Evolutionary conservation across 2,888 invertebrate genomes (phyloP).

Genomic region (Neoascia interrupta): DNA sequence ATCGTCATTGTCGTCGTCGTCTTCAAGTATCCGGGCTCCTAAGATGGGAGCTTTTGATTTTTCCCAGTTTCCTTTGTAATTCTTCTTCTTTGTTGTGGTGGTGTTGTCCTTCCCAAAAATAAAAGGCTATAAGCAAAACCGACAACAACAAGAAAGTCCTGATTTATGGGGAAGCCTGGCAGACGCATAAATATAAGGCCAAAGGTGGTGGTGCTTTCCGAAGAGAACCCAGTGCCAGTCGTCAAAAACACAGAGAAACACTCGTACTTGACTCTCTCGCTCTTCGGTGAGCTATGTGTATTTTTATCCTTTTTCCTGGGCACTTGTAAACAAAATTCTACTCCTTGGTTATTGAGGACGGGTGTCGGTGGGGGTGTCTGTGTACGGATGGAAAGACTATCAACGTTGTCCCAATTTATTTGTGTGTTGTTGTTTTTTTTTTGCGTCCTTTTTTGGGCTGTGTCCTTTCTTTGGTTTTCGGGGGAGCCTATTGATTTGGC

Average conservation of each 20-base stretch:
- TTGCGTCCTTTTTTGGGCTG: not conserved
- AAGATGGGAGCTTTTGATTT: slow-evolving; percentile 16
- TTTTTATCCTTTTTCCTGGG: slow-evolving; percentile 31
- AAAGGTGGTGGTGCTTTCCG: not conserved
- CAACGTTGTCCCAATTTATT: slow-evolving; percentile 40
- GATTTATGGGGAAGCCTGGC: slow-evolving; percentile 25
- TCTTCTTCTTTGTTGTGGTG: slow-evolving; percentile 9
- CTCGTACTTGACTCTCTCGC: too few species aligned
- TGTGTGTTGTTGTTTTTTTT: slow-evolving; percentile 31
- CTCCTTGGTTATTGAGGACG: too few species aligned
- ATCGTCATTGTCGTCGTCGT: slow-evolving; percentile 23
- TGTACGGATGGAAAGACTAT: slow-evolving; percentile 7
- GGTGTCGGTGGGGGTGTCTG: not conserved
- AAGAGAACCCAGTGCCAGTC: not conserved
- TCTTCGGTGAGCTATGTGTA: not conserved
- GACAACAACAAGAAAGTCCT: not conserved
- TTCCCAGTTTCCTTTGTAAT: not conserved
- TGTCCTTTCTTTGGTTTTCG: not conserved
- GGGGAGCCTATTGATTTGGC: slow-evolving; percentile 35
- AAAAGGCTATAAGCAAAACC: too few species aligned
- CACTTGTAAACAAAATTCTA: slow-evolving; percentile 21
- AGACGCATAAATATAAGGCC: slow-evolving; percentile 48
- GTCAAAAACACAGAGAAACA: not conserved
- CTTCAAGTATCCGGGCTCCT: slow-evolving; percentile 14
- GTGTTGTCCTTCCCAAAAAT: slow-evolving; percentile 27